Evolutionary conservation across 2,113 vertebrate species (phyloP), one percentile per base, ranked within the genome.

Genomic region (Jaculus jaculus): DNA sequence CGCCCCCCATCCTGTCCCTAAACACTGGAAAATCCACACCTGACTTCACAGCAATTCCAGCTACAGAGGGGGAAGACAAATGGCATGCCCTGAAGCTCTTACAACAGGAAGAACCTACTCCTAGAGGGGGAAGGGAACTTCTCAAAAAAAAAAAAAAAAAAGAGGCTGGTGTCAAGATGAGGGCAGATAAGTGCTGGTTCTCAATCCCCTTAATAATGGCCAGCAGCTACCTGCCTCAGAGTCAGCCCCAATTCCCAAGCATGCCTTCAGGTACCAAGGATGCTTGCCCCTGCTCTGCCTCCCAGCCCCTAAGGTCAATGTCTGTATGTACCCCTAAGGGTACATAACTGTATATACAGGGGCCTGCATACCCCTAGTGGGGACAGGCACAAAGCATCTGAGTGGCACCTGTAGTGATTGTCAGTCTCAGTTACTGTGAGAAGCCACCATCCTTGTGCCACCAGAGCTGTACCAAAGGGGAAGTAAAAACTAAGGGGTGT

Each of bases 351-450:
- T n/a, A n/a, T n/a, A 61, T 21, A 18, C 7, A 18, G 47, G 42
- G 42, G 42, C 8, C 42, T 47, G 42, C 42, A 47, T 47, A 47
- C 54, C 24, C 7, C 15, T 63, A 10, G 51, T 2, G 30, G 7
- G 7, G 58, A 26, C 9, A 37, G 3, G 16, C 24, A 28, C 5
- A 4, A 26, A 28, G 66, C 66, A 58, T 26, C 74, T 54, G 24
- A 32, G 39, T 13, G 34, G 30, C 39, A 37, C 1, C 82, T 28
- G 51, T 5, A 5, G 13, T 7, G 20, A 34, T 17, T 0, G 2
- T 4, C 68, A 30, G n/a, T 0, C 68, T 54, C 54, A 15, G 54
- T 54, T 12, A n/a, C n/a, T 26, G n/a, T 16, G 42, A 15, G 9
- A 58, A 34, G 47, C 39, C n/a, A 13, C 9, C 28, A 54, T 17